These are phyloP conservation scores for Araneus ventricosus DNA, from an alignment of 1,140 invertebrate species.

Conservation along the genomic window DNA sequence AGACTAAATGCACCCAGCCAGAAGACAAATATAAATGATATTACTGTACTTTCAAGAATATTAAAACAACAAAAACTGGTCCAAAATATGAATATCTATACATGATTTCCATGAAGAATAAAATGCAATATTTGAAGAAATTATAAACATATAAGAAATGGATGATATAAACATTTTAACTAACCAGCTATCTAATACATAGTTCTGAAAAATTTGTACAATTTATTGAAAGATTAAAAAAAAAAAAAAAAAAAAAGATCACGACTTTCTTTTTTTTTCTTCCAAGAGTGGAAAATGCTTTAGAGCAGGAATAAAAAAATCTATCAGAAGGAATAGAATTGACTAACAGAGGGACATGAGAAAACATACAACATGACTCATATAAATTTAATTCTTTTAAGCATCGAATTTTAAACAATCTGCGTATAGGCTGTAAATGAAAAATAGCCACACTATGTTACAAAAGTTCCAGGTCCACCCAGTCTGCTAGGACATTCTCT, in stretches of 20 bases:
- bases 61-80: not conserved
- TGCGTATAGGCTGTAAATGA: no score
- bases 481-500: not conserved
- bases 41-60: not conserved
- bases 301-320: not conserved
- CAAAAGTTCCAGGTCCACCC: conserved; percentile 45
- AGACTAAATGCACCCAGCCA: not conserved
- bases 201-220: not conserved
- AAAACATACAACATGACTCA: conserved; percentile 18
- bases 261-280: no score
- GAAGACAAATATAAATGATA: not conserved
- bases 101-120: not conserved
- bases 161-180: not conserved
- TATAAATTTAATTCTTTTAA: conserved; percentile 67
- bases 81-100: not conserved
- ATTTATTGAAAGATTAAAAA: not conserved
- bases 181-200: not conserved
- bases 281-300: not conserved
- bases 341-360: not conserved
- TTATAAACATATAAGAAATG: not conserved
- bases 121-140: not conserved
- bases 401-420: not conserved
- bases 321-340: not conserved
- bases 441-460: conserved; percentile 28
- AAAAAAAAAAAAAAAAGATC: no score